These are phyloP conservation scores for Drosophila parabipectinata DNA, from an alignment of 1,140 invertebrate genomes.

Conservation along the genomic window DNA sequence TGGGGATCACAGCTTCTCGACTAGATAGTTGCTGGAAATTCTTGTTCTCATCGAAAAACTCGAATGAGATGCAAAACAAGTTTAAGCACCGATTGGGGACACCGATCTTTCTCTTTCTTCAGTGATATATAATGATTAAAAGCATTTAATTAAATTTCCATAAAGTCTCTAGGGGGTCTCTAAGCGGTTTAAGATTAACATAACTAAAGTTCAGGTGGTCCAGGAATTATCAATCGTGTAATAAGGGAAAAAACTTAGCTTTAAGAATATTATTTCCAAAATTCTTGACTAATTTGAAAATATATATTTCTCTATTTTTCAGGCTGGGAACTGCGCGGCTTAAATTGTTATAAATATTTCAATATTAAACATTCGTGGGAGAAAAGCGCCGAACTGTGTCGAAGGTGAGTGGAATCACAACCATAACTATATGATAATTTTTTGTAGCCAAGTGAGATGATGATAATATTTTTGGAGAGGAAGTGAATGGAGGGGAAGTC, in stretches of 20 bases:
- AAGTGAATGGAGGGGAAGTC: conserved; percentile 46
- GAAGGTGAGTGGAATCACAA: conserved; percentile 89
- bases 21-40: conserved; percentile 48
- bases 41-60: neutral
- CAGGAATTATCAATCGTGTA: neutral
- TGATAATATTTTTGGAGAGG: conserved; percentile 27
- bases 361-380: conserved; percentile 98
- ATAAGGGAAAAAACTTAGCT: neutral
- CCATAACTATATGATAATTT: conserved; percentile 75
- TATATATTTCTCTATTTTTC: conserved; percentile 61
- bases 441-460: conserved; percentile 30
- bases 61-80: conserved; percentile 61
- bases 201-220: too few relatives aligned
- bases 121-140: conserved; percentile 40
- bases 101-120: conserved; percentile 2
- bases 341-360: conserved; percentile 98
- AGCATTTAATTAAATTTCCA: conserved; percentile 25
- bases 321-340: conserved; percentile 96
- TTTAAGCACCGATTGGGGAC: conserved; percentile 61
- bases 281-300: neutral
- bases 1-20: conserved; percentile 15
- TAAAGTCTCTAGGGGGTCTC: neutral
- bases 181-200: conserved; percentile 14
- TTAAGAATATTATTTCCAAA: neutral
- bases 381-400: conserved; percentile 96